Base-by-base conservation (phyloP, 2,113 vertebrate species). In the Strigops habroptila region DNA sequence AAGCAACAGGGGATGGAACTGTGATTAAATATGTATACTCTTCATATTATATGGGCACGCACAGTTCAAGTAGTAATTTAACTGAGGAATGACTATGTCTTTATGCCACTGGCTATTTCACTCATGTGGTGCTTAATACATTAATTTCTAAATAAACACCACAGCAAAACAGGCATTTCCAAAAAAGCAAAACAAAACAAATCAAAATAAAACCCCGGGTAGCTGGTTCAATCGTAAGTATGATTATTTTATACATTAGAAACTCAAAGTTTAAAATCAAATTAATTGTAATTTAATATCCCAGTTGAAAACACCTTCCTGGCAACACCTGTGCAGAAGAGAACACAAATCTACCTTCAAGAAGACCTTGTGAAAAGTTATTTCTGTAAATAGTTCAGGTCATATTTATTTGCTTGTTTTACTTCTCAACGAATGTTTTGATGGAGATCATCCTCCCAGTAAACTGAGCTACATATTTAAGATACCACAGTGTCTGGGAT, bases 201-300 rank as follows among this genome's bases (percentile, higher is more conserved):
- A 77, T 33, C 6, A 31, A 83, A 62, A 4, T 6, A 62, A 49
- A 76, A 0, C 3, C 2, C 1, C 7, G 7, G 3, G 11, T 22
- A 41, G 2, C 6, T 51, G 6, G 4, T 63, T 63, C 13, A 18
- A 8, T 82, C 76, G 24, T 35, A 82, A 9, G 5, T 71, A 35
- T 14, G 5, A 59, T 53, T 68, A 16, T 44, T 90, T 71, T 53
- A 9, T 18, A n/a, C 2, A 12, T 41, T 60, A 85, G n/a, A 76
- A 93, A 51, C 8, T 30, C 18, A 31, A 69, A 60, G 35, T 64
- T 86, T 86, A 77, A 86, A 51, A 59, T 60, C 2, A 76, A 88
- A 68, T 28, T 2, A 27, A 49, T 17, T 21, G 0, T 25, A 63
- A 75, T 86, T 79, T 71, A 41, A 31, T 46, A 62, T 30, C 12